A percentile compares a stretch with the other conserved stretches of the same genome.
These are phyloP conservation scores for Lepisosteus oculatus DNA, from an alignment of 2,113 vertebrate species.

Conservation along the genomic window DNA sequence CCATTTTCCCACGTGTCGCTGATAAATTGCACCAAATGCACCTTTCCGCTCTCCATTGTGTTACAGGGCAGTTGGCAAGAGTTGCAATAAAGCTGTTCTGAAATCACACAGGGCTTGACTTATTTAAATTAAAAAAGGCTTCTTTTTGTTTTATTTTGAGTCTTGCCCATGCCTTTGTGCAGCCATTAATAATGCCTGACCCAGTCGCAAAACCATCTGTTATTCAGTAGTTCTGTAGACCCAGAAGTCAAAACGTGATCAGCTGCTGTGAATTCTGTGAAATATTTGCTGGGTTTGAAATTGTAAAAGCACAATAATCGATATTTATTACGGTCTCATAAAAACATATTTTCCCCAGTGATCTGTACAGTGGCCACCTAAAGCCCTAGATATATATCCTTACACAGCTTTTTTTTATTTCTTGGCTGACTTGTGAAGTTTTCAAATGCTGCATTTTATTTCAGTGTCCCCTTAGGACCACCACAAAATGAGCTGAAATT, in stretches of 20 bases:
- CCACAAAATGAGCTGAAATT: conserved; percentile 3
- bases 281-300: conserved; percentile 41
- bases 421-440: conserved; percentile 47
- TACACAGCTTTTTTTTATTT: conserved; percentile 43
- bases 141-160: not conserved
- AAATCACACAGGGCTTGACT: not conserved
- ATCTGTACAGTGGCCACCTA: conserved; percentile 50
- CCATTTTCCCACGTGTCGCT: not conserved
- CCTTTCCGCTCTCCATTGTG: conserved; percentile 19
- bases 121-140: too few relatives aligned
- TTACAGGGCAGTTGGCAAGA: conserved; percentile 6
- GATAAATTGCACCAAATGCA: conserved; percentile 13
- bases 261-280: conserved; percentile 15
- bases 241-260: conserved; percentile 11
- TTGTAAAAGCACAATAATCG: conserved; percentile 41
- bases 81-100: conserved; percentile 17
- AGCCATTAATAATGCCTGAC: conserved; percentile 1
- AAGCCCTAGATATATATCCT: conserved; percentile 59
- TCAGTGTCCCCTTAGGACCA: conserved; percentile 6
- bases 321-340: conserved; percentile 38
- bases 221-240: not conserved
- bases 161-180: not conserved
- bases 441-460: not conserved
- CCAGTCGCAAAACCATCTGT: conserved; percentile 3
- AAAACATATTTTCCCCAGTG: conserved; percentile 27